Conservation (phyloP, 2,888 invertebrate genomes). For the Operophtera brumata region DNA sequence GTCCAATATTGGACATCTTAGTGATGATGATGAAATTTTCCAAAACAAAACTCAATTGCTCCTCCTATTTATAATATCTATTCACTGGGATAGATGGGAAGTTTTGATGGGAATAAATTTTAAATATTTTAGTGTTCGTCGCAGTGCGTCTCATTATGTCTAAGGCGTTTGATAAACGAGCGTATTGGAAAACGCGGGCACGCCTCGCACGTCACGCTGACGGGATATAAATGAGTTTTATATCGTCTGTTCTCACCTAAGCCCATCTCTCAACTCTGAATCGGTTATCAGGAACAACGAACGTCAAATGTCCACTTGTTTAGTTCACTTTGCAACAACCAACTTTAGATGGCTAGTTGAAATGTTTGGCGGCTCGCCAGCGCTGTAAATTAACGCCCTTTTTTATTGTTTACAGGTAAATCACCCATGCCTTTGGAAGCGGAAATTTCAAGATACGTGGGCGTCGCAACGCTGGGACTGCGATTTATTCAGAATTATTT, state of each 20-base stretch:
- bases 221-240: conserved; percentile 78
- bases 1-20: no score
- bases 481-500: conserved; percentile 38
- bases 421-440: conserved; percentile 61
- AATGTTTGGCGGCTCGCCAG: conserved; percentile 74
- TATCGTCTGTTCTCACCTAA: conserved; percentile 76
- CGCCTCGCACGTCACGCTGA: conserved; percentile 71
- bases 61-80: no score
- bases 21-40: no score
- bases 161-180: conserved; percentile 75
- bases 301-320: conserved; percentile 63
- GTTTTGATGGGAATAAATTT: conserved; percentile 64
- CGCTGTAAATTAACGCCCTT: conserved; percentile 75
- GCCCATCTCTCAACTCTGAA: conserved; percentile 65
- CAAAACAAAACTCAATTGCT: conserved; percentile 41
- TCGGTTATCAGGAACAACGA: conserved; percentile 65
- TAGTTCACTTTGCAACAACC: conserved; percentile 72
- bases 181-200: conserved; percentile 75
- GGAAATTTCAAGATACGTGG: conserved; percentile 55
- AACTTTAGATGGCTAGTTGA: conserved; percentile 74
- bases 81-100: conserved; percentile 47
- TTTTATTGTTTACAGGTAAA: conserved; percentile 79
- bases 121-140: conserved; percentile 62
- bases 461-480: conserved; percentile 32
- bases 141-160: conserved; percentile 75